Conservation (phyloP, 35 echinoderm and acorn worm species). For the Ptychodera flava region DNA sequence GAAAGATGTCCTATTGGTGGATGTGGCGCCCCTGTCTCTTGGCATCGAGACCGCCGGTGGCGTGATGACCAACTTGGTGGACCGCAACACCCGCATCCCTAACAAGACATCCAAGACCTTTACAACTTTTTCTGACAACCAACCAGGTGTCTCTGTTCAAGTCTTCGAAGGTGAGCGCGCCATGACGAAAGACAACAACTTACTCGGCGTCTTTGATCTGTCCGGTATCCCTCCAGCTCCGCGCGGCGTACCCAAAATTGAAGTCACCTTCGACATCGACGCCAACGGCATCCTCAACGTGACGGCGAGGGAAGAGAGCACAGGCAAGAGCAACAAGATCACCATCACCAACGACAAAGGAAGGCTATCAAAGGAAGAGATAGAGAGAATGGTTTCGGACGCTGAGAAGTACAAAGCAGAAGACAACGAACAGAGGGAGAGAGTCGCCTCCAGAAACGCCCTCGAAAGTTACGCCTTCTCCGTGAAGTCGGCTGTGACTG, state of each 20-base stretch:
- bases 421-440: constrained; percentile 54
- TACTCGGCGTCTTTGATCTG: constrained; percentile 65
- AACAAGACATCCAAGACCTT: constrained; percentile 48
- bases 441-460: constrained; percentile 55
- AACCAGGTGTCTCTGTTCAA: constrained; percentile 76
- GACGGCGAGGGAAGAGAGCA: constrained; percentile 80
- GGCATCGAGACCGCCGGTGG: constrained; percentile 88
- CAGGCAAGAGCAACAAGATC: constrained; percentile 66
- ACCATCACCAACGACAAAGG: constrained; percentile 97
- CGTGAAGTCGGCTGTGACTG: constrained; percentile 67
- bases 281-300: too few species aligned
- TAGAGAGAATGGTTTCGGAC: constrained; percentile 65
- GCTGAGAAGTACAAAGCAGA: constrained; percentile 82
- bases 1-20: constrained; percentile 61
- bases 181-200: constrained; percentile 90
- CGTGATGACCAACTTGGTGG: constrained; percentile 86
- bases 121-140: constrained; percentile 87
- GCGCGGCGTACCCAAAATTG: constrained; percentile 83
- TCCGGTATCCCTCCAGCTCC: constrained; percentile 87
- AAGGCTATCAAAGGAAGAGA: constrained; percentile 70
- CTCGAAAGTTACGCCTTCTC: constrained; percentile 79
- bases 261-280: constrained; percentile 88
- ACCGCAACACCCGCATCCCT: constrained; percentile 76
- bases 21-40: too few species aligned
- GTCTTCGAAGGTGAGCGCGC: too few species aligned